phyloP scores from a whole-genome alignment of 2,888 invertebrate species.

The Scelioninae gen. 1 region DNA sequence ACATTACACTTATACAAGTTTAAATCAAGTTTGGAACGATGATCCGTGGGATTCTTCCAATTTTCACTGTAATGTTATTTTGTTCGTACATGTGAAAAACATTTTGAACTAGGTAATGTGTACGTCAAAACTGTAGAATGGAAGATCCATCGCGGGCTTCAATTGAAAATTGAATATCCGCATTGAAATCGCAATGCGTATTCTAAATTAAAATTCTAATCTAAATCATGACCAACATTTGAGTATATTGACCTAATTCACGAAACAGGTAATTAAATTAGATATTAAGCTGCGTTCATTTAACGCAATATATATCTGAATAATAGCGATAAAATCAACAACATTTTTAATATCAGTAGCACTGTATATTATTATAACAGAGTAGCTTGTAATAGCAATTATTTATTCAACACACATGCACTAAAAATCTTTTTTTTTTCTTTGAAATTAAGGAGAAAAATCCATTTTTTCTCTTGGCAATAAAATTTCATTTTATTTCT shows the following conservation, averaged over 20 bases:
- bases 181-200: conserved; percentile 15
- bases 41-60: neutral
- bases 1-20: conserved; percentile 30
- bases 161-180: conserved; percentile 8
- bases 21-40: conserved; percentile 14
- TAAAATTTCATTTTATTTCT: no score
- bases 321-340: no score
- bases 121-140: neutral
- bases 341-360: no score
- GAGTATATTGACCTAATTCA: conserved; percentile 3
- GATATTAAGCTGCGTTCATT: neutral
- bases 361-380: no score
- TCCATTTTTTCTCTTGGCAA: no score
- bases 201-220: conserved; percentile 27
- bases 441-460: no score
- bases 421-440: no score
- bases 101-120: conserved; percentile 2
- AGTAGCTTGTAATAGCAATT: no score
- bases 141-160: conserved; percentile 4
- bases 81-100: conserved; percentile 5
- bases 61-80: neutral
- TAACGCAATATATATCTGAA: no score
- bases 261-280: conserved; percentile 3
- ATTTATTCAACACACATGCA: no score
- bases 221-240: conserved; percentile 19